phyloP scores from a whole-genome alignment of 2,113 vertebrate species.

The Notarius quadriscutis region DNA sequence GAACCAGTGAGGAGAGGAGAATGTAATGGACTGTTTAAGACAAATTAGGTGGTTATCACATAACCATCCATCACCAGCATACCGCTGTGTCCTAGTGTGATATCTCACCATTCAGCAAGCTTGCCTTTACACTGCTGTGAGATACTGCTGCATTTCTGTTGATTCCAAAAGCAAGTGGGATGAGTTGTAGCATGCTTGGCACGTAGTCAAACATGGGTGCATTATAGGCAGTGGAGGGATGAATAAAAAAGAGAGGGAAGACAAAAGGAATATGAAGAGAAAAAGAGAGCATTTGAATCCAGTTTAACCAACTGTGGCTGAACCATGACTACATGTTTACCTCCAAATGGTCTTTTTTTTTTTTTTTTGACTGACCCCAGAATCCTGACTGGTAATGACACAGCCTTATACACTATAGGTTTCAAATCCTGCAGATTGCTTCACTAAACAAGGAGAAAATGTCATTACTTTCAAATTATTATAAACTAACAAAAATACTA shows the following conservation, averaged over 20 bases:
- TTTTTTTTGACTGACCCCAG: conserved; percentile 6
- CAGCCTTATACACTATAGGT: conserved; percentile 3
- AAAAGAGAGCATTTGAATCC: not conserved
- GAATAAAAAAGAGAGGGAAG: not conserved
- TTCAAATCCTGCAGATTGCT: conserved; percentile 63
- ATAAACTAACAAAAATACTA: conserved; percentile 62
- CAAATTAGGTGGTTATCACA: conserved; percentile 47
- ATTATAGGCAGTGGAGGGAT: not conserved
- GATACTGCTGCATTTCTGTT: conserved; percentile 55
- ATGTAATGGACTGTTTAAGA: conserved; percentile 53
- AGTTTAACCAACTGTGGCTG: conserved; percentile 28
- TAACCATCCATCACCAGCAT: conserved; percentile 34
- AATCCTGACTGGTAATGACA: not conserved
- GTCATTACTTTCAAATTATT: conserved; percentile 73
- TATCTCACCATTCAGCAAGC: not conserved
- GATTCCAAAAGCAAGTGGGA: conserved; percentile 25
- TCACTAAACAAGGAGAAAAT: conserved; percentile 74
- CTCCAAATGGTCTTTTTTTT: not conserved
- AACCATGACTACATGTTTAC: not conserved
- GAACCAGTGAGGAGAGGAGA: not conserved
- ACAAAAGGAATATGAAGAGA: not conserved
- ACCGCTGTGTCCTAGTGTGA: not conserved
- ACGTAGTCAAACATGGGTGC: conserved; percentile 4
- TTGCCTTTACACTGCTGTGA: conserved; percentile 3
- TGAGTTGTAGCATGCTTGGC: not conserved